Base-by-base conservation (phyloP, 2,888 invertebrate species). In the Gari tellinella region DNA sequence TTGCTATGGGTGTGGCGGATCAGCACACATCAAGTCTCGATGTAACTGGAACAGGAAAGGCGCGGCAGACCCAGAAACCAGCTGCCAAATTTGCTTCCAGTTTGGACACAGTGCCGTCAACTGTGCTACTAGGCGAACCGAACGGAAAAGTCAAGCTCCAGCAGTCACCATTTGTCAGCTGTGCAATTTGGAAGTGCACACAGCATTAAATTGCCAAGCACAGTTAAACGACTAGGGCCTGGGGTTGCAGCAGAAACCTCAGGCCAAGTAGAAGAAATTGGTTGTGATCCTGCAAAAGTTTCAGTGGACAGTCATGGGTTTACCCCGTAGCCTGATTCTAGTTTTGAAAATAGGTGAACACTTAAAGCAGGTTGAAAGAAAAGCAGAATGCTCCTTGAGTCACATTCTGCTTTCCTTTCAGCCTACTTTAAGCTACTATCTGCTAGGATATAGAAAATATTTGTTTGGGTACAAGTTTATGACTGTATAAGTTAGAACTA, bases 221-320 rank as follows among this genome's bases (percentile, higher is more conserved):
- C 46, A 46, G 46, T 46, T 46, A 46, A 46, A 46, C 46, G 17
- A 46, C 14, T 15, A 46, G 7, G 46, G 46, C 46, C 46, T 46
- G 46, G 17, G 46, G 17, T 7, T 17, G 17, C 8, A 8, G 46
- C n/a, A n/a, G n/a, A n/a, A n/a, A n/a, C n/a, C n/a, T n/a, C n/a
- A n/a, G n/a, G n/a, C n/a, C n/a, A n/a, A n/a, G n/a, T n/a, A n/a
- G n/a, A n/a, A n/a, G n/a, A n/a, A n/a, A n/a, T n/a, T n/a, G n/a
- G n/a, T n/a, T n/a, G n/a, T n/a, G n/a, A n/a, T n/a, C n/a, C n/a
- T n/a, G n/a, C n/a, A n/a, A n/a, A n/a, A n/a, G n/a, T n/a, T n/a
- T n/a, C n/a, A n/a, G n/a, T n/a, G n/a, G n/a, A n/a, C n/a, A n/a
- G n/a, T n/a, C n/a, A n/a, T n/a, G n/a, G n/a, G n/a, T n/a, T n/a